Base-by-base conservation (phyloP, 1,140 invertebrate species). In the Galleria mellonella region DNA sequence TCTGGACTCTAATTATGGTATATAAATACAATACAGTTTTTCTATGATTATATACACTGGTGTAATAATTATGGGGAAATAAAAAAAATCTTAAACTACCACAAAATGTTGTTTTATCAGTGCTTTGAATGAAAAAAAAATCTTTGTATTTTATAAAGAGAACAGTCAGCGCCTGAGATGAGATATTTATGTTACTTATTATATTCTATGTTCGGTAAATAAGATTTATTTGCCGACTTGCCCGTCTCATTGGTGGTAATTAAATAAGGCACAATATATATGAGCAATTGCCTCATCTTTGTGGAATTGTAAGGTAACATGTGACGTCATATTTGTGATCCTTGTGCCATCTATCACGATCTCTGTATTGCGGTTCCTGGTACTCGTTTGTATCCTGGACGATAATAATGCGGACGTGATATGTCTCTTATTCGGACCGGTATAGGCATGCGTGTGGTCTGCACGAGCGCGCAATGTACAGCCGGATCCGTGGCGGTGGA, bases 241-340 rank as follows among this genome's bases (percentile, higher is more conserved):
- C 11, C 11, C 31, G 27, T 46, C 39, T 41, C 45, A 42, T 45
- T 40, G 36, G 32, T 33, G 43, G 38, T 51, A 51, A 54, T 58
- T 29, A 62, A 43, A 47, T 47, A 47, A 35, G 27, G 39, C 44
- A 32, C 31, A 50, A 43, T 37, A 35, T 23, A 45, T 37, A 37
- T 8, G 35, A 37, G 35, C 35, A 10, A 7, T 37, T 33, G 33
- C 8, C 47, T 30, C 33, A 42, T 17, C 37, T 33, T 32, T 43
- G 15, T 13, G 28, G 35, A 35, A 47, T 29, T 56, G 32, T 43
- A 23, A 45, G 41, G 37, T 35, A 11, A 50, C 27, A 35, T 31
- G 28, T 67, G 63, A 67, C 63, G 63, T 62, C 54, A 60, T 52
- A 43, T 56, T 51, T 43, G 35, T 55, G 58, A 55, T 59, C 55